Evolutionary conservation across 2,888 invertebrate genomes (phyloP).

Genomic region (Onchidella celtica): DNA sequence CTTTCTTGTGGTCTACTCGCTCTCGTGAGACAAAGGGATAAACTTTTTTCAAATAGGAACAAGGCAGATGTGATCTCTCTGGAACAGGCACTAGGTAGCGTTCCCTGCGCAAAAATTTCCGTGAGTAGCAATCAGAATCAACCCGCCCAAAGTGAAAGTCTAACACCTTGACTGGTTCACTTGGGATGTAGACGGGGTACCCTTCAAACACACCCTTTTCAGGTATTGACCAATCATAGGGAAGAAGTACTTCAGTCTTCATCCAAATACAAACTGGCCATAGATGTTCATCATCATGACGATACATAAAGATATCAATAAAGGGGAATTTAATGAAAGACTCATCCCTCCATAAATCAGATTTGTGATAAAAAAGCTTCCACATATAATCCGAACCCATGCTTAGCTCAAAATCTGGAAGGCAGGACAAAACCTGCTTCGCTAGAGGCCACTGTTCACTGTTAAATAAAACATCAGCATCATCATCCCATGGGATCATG

Average conservation of each 20-base stretch:
- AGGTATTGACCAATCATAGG: slow-evolving; percentile 34
- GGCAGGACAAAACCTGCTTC: slow-evolving; percentile 48
- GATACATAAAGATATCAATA: slow-evolving; percentile 51
- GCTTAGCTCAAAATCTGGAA: slow-evolving; percentile 46
- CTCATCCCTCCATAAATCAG: slow-evolving; percentile 48
- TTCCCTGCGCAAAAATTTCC: slow-evolving; percentile 48
- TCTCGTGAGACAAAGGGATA: slow-evolving; percentile 50
- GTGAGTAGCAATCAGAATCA: slow-evolving; percentile 43
- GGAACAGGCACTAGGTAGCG: slow-evolving; percentile 36
- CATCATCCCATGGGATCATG: slow-evolving; percentile 53
- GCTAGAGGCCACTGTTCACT: slow-evolving; percentile 46
- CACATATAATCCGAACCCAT: slow-evolving; percentile 56
- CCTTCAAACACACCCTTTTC: slow-evolving; percentile 45
- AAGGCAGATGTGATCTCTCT: slow-evolving; percentile 42
- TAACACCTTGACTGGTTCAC: slow-evolving; percentile 21
- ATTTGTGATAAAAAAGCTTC: slow-evolving; percentile 46
- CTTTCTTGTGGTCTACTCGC: slow-evolving; percentile 24
- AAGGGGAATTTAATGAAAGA: slow-evolving; percentile 49
- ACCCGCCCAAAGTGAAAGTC: slow-evolving; percentile 32
- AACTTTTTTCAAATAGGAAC: slow-evolving; percentile 34
- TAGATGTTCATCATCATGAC: slow-evolving; percentile 43
- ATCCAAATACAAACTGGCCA: slow-evolving; percentile 55
- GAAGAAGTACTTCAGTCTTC: slow-evolving; percentile 47
- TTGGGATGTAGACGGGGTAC: slow-evolving; percentile 36
- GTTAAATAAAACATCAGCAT: slow-evolving; percentile 49